phyloP scores from a whole-genome alignment of 30 jellyfish, hydroid and myxozoan genomes.

The Hydra vulgaris region DNA sequence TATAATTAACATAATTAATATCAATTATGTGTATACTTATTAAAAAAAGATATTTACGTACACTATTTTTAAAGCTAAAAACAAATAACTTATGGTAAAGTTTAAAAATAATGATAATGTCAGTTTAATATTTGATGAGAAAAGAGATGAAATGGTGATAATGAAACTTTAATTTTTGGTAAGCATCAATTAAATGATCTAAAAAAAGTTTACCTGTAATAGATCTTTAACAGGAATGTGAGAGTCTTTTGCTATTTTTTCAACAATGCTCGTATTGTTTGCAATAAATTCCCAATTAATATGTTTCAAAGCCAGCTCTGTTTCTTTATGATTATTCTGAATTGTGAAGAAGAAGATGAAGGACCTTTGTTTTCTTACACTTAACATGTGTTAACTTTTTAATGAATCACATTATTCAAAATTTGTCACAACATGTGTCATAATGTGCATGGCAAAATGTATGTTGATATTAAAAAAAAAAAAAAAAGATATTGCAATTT shows the following conservation, averaged over 20 bases:
- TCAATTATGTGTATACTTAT: too few species aligned
- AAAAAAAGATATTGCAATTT: too few species aligned
- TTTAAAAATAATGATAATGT: too few species aligned
- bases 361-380: background rate
- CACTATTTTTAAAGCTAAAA: too few species aligned
- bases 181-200: background rate
- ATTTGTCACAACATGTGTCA: too few species aligned
- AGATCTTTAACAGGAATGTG: conserved; percentile 19
- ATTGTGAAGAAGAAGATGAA: background rate
- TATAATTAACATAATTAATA: too few species aligned
- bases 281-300: conserved; percentile 9
- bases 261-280: conserved; percentile 9
- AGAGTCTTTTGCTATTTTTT: conserved; percentile 12
- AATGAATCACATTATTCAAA: too few species aligned
- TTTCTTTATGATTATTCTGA: background rate
- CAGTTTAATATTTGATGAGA: too few species aligned
- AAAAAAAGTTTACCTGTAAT: background rate
- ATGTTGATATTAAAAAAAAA: too few species aligned
- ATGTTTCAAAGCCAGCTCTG: background rate
- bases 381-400: background rate
- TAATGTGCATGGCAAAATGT: too few species aligned
- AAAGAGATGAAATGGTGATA: background rate
- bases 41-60: too few species aligned
- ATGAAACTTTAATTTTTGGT: background rate
- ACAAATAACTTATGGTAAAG: too few species aligned